Base-by-base conservation (phyloP, 1,140 invertebrate genomes). In the Protaetia brevitarsis region DNA sequence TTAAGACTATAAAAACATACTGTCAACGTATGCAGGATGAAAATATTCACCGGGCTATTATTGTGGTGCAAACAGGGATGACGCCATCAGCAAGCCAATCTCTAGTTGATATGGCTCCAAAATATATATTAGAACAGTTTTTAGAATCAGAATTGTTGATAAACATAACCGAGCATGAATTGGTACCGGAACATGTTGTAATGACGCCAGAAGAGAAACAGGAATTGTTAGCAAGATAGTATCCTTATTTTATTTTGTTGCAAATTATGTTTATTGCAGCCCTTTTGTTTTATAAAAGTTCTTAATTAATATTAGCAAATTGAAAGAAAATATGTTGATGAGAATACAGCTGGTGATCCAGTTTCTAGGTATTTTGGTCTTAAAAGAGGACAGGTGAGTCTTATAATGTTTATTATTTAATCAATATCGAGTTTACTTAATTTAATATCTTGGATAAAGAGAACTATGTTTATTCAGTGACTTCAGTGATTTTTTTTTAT, bases 11-110 rank as follows among this genome's bases (percentile, higher is more conserved):
- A 26, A 99, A 98, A 81, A 98, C 96, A 0, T 99, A 99, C 74
- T 99, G 96, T 81, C 95, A 97, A 58, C 85, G 96, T 70, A 99
- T 99, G 98, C 97, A 99, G 78, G 96, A 99, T 80, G 97, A 99
- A 81, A 99, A 98, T 79, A 99, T 99, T 73, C 93, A 96, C 70
- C 84, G 97, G 79, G 95, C 95, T 7, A 95, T 97, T 74, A 95
- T 98, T 75, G 93, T 98, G 11, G 95, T 97, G 3, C 94, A 96
- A 81, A 79, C 83, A 79, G 96, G 97, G 57, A 99, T 99, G 96
- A 99, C 98, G 10, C 97, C 98, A 3, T 98, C 96, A 29, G 98
- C 98, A 1, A 99, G 99, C 82, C 96, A 98, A 82, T 94, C 95
- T 0, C 79, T 99, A 45, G 89, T 94, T 3, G 97, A 99, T 74